Conservation (phyloP, 2,797 vertebrate species). For the Chaetophractus vellerosus region DNA sequence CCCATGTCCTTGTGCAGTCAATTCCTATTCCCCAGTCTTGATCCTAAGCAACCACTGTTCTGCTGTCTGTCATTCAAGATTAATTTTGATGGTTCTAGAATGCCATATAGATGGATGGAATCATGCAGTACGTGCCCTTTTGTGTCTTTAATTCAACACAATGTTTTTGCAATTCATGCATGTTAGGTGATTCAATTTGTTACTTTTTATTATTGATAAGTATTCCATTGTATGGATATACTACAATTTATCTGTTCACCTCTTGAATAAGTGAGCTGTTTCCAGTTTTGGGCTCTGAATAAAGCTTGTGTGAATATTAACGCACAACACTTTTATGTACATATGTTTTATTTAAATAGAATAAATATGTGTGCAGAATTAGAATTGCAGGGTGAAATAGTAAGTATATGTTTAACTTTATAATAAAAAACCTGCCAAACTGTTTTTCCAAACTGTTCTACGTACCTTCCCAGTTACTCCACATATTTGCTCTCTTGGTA, state of each 20-base stretch:
- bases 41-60: neutral
- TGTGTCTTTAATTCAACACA: neutral
- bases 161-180: neutral
- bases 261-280: neutral
- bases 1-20: neutral
- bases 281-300: neutral
- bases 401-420: neutral
- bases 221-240: too few relatives aligned
- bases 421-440: neutral
- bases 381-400: neutral
- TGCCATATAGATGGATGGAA: neutral
- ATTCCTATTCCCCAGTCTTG: neutral
- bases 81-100: neutral
- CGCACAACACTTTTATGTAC: neutral
- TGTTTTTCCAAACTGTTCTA: neutral
- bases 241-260: too few relatives aligned
- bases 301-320: neutral
- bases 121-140: neutral
- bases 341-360: neutral
- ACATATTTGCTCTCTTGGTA: too few relatives aligned
- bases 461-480: too few relatives aligned
- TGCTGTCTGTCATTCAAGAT: neutral
- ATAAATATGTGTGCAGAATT: neutral
- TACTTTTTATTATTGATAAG: too few relatives aligned
- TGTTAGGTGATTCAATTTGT: neutral